Evolutionary conservation across 2,113 vertebrate species (phyloP).

Genomic region (Cyanistes caeruleus): DNA sequence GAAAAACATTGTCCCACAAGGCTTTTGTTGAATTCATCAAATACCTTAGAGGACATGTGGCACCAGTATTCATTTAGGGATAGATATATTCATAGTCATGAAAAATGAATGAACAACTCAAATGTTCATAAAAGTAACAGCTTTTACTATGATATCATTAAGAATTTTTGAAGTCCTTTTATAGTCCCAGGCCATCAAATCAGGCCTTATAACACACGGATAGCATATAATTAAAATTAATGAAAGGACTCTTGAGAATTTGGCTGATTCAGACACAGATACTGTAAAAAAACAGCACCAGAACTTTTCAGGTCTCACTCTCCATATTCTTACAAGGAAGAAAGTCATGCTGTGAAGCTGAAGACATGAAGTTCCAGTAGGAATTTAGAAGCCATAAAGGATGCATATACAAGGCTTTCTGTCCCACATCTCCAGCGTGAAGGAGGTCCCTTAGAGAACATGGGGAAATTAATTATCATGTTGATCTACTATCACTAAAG

Average conservation of each 20-base stretch:
- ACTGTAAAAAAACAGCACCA: background rate
- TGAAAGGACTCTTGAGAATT: background rate
- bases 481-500: background rate
- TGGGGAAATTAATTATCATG: background rate
- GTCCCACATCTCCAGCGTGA: background rate
- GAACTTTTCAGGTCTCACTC: background rate
- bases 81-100: background rate
- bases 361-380: background rate
- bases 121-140: background rate
- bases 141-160: background rate
- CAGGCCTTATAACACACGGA: background rate
- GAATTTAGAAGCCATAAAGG: background rate
- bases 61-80: background rate
- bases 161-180: background rate
- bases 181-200: background rate
- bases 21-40: background rate
- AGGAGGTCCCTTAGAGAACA: background rate
- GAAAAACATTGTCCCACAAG: background rate
- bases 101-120: background rate
- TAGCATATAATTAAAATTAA: background rate
- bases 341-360: background rate
- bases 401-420: background rate
- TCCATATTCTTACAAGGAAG: background rate
- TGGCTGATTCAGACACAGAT: background rate
- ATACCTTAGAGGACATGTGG: background rate